Evolutionary conservation across 2,888 invertebrate species (phyloP).

Genomic region (Heterodera filipjevi): DNA sequence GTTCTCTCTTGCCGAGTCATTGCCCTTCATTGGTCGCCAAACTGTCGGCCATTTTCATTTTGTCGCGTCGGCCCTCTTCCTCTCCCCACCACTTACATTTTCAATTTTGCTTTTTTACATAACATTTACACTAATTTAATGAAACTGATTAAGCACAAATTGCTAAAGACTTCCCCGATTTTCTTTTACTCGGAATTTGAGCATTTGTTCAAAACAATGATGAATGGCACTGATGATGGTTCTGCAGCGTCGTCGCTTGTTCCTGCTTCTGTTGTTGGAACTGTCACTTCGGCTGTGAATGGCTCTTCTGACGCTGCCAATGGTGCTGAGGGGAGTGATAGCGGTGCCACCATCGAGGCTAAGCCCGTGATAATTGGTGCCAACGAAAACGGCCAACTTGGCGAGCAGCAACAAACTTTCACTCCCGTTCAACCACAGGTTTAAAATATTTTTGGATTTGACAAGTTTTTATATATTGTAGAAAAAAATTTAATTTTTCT

Average conservation of each 20-base stretch:
- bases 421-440: slow-evolving; percentile 4
- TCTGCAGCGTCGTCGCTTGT: neutral
- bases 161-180: too few relatives aligned
- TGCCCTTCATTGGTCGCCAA: too few relatives aligned
- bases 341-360: neutral
- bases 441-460: neutral
- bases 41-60: too few relatives aligned
- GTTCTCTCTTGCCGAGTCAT: too few relatives aligned
- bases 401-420: neutral
- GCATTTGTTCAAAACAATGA: neutral
- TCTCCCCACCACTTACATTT: too few relatives aligned
- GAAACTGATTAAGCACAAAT: too few relatives aligned
- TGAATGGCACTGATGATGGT: neutral
- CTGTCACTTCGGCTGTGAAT: slow-evolving; percentile 4
- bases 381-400: neutral
- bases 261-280: too few relatives aligned
- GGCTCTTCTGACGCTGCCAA: neutral
- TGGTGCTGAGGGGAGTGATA: neutral
- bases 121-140: too few relatives aligned
- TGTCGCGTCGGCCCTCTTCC: too few relatives aligned
- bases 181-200: neutral
- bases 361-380: neutral
- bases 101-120: too few relatives aligned
- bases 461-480: too few relatives aligned
- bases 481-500: too few relatives aligned